phyloP scores from a whole-genome alignment of 1,140 invertebrate genomes.

The Pentalonia nigronervosa region DNA sequence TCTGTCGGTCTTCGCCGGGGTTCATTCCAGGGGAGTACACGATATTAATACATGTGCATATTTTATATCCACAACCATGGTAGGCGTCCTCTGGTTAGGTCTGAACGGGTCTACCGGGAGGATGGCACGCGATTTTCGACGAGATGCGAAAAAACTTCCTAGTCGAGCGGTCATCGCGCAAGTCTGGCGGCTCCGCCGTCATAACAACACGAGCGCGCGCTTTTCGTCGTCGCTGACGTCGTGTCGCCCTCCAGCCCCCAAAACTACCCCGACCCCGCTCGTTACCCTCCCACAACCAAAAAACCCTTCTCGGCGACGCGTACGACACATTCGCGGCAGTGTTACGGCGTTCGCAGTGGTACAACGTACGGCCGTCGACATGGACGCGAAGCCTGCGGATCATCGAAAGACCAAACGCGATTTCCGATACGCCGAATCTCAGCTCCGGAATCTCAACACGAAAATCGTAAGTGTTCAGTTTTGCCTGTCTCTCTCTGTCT shows the following conservation, averaged over 20 bases:
- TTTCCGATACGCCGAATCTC: conserved; percentile 33
- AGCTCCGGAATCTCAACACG: conserved; percentile 27
- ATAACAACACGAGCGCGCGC: conserved; percentile 25
- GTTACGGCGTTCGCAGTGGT: not conserved
- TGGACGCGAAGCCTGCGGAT: conserved; percentile 21
- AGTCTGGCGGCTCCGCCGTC: not conserved
- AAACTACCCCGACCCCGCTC: not conserved
- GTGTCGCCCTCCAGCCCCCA: not conserved
- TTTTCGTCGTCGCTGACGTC: not conserved
- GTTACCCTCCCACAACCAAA: not conserved
- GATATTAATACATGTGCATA: not conserved
- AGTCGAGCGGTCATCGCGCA: conserved; percentile 25
- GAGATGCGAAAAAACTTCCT: not conserved
- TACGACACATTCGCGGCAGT: not conserved
- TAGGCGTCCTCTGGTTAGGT: too few species aligned
- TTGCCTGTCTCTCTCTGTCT: not conserved
- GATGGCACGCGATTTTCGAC: not conserved
- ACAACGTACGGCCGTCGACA: not conserved
- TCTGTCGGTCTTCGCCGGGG: not conserved
- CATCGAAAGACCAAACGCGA: conserved; percentile 36
- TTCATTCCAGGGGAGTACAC: not conserved
- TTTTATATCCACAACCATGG: not conserved
- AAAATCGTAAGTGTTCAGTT: conserved; percentile 47
- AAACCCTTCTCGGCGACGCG: not conserved
- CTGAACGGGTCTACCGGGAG: not conserved